Evolutionary conservation across 2,797 vertebrate species (phyloP).

Genomic region (Fistularia tabacaria): DNA sequence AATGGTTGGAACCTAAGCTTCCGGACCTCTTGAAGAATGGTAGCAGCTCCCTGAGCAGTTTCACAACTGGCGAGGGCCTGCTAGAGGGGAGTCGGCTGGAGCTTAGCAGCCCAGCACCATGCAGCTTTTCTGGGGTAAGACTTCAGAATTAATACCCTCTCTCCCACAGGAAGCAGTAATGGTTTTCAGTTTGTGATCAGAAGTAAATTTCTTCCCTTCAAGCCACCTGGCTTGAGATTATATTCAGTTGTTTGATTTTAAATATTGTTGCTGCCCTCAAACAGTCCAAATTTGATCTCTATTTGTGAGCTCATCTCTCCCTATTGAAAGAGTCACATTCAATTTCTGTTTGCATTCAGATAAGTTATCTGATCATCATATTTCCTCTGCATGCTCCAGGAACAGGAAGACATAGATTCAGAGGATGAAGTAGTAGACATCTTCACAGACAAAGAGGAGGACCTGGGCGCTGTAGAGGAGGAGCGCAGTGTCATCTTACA

Average conservation of each 20-base stretch:
- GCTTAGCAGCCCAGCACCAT: slow-evolving; percentile 76
- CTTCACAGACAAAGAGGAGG: slow-evolving; percentile 84
- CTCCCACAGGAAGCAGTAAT: background rate
- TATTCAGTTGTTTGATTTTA: no score
- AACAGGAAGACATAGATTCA: slow-evolving; percentile 85
- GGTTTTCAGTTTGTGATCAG: background rate
- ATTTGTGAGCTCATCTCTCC: background rate
- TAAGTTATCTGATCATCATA: background rate
- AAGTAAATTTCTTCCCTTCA: background rate
- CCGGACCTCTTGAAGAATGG: slow-evolving; percentile 93
- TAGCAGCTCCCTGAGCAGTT: slow-evolving; percentile 75
- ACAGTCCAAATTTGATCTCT: no score
- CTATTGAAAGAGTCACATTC: background rate
- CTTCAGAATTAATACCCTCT: background rate
- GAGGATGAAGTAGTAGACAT: slow-evolving; percentile 90
- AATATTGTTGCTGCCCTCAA: no score
- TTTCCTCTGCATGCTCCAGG: slow-evolving; percentile 63
- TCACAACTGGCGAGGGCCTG: slow-evolving; percentile 74
- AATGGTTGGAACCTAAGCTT: slow-evolving; percentile 94
- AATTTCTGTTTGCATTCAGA: background rate
- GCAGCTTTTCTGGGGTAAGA: slow-evolving; percentile 86
- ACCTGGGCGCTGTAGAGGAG: slow-evolving; percentile 92
- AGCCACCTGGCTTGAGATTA: no score
- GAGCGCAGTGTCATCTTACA: slow-evolving; percentile 97
- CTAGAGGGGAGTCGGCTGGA: slow-evolving; percentile 76